These are phyloP conservation scores for Encarsia formosa DNA, from an alignment of 2,888 invertebrate species.

Conservation along the genomic window DNA sequence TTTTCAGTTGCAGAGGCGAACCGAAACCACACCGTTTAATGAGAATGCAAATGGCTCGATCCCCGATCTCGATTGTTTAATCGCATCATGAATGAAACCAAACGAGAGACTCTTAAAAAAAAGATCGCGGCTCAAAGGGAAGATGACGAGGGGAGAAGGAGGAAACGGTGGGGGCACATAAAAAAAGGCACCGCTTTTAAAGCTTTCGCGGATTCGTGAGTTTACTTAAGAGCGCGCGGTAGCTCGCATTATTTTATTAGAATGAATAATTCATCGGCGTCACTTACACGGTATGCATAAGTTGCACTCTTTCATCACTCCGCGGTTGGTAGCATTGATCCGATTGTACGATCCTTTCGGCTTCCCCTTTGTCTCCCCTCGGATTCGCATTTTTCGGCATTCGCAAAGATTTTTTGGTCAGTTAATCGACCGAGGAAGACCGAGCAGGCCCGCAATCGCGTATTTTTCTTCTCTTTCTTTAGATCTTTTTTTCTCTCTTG, in stretches of 20 bases:
- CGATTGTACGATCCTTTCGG: slow-evolving; percentile 12
- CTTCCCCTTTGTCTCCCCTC: slow-evolving; percentile 8
- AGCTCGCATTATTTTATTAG: slow-evolving; percentile 48
- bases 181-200: neutral
- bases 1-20: too few species aligned
- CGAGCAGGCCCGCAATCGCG: neutral
- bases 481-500: neutral
- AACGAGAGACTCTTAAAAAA: too few species aligned
- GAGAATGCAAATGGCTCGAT: too few species aligned
- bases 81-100: slow-evolving; percentile 16
- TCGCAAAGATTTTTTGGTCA: slow-evolving; percentile 10
- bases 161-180: neutral
- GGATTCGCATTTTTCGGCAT: slow-evolving; percentile 22
- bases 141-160: neutral
- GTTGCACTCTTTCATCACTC: slow-evolving; percentile 48
- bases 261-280: slow-evolving; percentile 49
- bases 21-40: too few species aligned
- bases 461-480: neutral
- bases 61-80: slow-evolving; percentile 12
- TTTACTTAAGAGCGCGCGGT: slow-evolving; percentile 2
- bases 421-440: slow-evolving; percentile 14
- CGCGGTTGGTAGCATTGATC: slow-evolving; percentile 9
- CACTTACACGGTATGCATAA: slow-evolving; percentile 50
- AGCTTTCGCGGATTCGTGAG: slow-evolving; percentile 18
- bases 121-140: too few species aligned